Conservation (phyloP, 2,888 invertebrate genomes). For the Scelioninae gen. 1 region DNA sequence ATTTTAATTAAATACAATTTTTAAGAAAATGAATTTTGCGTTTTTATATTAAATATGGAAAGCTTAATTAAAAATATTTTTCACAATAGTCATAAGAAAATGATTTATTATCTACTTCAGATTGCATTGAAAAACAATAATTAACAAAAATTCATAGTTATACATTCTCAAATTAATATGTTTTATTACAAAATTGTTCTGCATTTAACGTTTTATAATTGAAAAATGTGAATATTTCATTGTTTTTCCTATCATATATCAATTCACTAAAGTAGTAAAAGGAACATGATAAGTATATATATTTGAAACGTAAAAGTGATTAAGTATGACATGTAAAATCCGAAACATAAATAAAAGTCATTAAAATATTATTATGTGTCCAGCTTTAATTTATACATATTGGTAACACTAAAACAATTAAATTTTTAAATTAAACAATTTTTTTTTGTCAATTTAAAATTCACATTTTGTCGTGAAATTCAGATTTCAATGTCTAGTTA, state of each 20-base stretch:
- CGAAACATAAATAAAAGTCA: conserved; percentile 44
- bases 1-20: too few relatives aligned
- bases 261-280: conserved; percentile 32
- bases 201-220: conserved; percentile 16
- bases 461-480: neutral
- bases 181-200: neutral
- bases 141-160: conserved; percentile 13
- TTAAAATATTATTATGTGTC: conserved; percentile 28
- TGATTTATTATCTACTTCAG: conserved; percentile 28
- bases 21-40: too few relatives aligned
- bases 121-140: conserved; percentile 33
- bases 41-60: too few relatives aligned
- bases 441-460: neutral
- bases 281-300: conserved; percentile 47
- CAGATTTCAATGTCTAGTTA: neutral
- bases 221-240: conserved; percentile 34
- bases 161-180: neutral
- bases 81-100: neutral
- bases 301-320: conserved; percentile 51
- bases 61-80: too few relatives aligned
- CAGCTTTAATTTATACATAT: neutral
- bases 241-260: conserved; percentile 36
- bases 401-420: neutral
- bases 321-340: conserved; percentile 46
- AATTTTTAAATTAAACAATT: neutral